Base-by-base conservation (phyloP, 2,797 vertebrate species). In the Taeniopygia guttata region DNA sequence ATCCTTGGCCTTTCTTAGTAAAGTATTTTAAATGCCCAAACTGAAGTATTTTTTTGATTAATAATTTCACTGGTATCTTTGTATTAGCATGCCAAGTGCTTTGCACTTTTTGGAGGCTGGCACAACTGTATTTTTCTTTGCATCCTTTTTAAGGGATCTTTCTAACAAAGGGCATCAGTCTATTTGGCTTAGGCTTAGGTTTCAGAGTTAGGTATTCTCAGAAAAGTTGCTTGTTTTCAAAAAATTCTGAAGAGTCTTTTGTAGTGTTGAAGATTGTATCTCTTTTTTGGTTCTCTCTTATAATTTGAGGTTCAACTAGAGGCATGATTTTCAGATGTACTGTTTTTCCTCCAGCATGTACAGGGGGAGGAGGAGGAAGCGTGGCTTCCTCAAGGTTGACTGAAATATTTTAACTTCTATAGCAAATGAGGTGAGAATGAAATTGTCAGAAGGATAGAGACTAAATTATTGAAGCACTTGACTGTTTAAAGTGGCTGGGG, bases 361-460 rank as follows among this genome's bases (percentile, higher is more conserved):
- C 0, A 11, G 73, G 30, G 67, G 70, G 79, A 74, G 46, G 30
- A 87, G 54, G 45, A 87, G 48, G 80, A 94, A 81, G 32, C 51
- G 13, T 30, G 29, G 43, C 48, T 91, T 97, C 94, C 76, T 97
- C 83, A 85, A 84, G 95, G 95, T 92, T 95, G 90, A 82, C 96
- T 87, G 92, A 95, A 94, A 92, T 96, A 79, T 96, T 97, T 97
- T 96, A 97, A 96, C 95, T 97, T 97, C 91, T 80, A 11, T 76
- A 95, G 97, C 80, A 96, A 97, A 95, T 96, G 96, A 97, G 95
- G 97, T 96, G 81, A 96, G 97, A 97, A 97, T 96, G 96, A 96
- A 96, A 96, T 97, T 91, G 96, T 98, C 95, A 79, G 84, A 96
- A 97, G 87, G 94, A 90, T 49, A 66, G 96, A 95, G 95, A 96